Evolutionary conservation across 2,888 invertebrate species (phyloP).

Genomic region (Balanococcus diminutus): DNA sequence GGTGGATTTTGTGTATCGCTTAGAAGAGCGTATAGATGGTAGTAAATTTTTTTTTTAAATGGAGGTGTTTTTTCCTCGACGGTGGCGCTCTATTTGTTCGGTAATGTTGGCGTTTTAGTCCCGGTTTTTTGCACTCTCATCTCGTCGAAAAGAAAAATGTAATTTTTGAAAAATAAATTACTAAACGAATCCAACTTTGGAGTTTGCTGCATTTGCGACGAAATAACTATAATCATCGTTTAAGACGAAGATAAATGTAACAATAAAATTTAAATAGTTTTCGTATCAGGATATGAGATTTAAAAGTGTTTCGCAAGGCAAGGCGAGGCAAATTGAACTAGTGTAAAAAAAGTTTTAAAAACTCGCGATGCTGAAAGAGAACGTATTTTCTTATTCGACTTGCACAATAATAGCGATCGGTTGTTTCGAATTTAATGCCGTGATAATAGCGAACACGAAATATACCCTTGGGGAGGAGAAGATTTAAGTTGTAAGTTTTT

Average conservation of each 20-base stretch:
- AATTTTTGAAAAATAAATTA: not conserved
- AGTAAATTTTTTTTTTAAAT: not conserved
- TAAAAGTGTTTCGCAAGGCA: slow-evolving; percentile 25
- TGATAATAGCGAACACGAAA: not conserved
- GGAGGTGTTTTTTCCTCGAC: not conserved
- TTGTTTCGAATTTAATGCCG: slow-evolving; percentile 30
- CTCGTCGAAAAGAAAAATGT: not conserved
- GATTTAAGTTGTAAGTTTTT: slow-evolving; percentile 18
- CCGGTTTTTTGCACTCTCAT: too few species aligned
- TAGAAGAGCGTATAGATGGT: not conserved
- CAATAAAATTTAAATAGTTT: slow-evolving; percentile 30
- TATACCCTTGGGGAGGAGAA: not conserved
- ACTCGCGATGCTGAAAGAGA: not conserved
- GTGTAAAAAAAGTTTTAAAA: slow-evolving; percentile 19
- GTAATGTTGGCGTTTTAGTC: too few species aligned
- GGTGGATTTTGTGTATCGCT: not conserved
- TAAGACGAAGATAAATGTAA: slow-evolving; percentile 42
- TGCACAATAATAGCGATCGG: not conserved
- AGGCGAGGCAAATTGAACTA: too few species aligned
- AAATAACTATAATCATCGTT: not conserved
- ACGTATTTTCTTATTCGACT: not conserved
- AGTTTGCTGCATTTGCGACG: not conserved
- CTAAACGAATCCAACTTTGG: slow-evolving; percentile 12
- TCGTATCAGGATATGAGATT: not conserved
- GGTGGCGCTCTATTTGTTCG: not conserved